Conservation (phyloP, 2,797 vertebrate genomes). For the Arctocebus calabarensis region DNA sequence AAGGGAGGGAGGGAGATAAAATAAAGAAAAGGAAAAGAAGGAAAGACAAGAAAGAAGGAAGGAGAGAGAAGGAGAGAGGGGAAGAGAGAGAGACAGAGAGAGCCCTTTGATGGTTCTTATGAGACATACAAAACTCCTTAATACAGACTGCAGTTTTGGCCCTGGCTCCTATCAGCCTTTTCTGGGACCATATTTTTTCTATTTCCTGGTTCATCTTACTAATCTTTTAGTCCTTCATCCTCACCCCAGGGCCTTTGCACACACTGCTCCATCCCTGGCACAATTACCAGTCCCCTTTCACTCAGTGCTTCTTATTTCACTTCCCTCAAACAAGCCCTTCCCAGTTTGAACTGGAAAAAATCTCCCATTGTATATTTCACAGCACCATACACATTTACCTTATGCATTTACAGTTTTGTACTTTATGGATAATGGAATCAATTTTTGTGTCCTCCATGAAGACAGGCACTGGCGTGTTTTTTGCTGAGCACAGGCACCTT, state of each 20-base stretch:
- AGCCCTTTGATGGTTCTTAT: neutral
- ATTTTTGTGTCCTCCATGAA: neutral
- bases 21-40: too few relatives aligned
- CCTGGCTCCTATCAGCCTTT: neutral
- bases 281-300: neutral
- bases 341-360: neutral
- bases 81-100: neutral
- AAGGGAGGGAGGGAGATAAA: too few relatives aligned
- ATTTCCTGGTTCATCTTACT: neutral
- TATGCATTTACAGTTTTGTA: neutral
- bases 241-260: neutral
- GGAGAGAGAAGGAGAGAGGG: too few relatives aligned
- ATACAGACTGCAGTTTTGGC: neutral
- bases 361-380: neutral
- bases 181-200: neutral
- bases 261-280: neutral
- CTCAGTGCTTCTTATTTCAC: neutral
- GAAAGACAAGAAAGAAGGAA: too few relatives aligned
- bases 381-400: neutral
- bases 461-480: neutral
- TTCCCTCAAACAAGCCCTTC: neutral
- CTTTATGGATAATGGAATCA: neutral
- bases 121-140: neutral
- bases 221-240: neutral
- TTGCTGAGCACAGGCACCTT: neutral